These are phyloP conservation scores for Gallirallus australis DNA, from an alignment of 2,797 vertebrate species.

Conservation along the genomic window DNA sequence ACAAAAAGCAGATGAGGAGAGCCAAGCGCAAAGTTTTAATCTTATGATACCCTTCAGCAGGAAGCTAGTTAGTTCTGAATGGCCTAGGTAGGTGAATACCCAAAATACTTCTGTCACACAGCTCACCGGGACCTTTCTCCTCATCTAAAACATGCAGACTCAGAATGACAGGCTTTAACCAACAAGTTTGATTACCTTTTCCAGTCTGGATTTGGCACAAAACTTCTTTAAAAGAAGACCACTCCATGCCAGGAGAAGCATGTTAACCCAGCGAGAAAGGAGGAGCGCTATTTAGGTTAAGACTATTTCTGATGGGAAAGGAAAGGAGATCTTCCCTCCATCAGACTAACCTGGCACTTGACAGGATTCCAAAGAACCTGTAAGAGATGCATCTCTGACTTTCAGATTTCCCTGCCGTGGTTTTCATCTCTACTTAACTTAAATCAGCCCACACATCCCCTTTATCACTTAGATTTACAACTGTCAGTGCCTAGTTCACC, in stretches of 20 bases:
- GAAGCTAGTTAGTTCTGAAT: background rate
- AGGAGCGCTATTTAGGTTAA: background rate
- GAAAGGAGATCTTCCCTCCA: background rate
- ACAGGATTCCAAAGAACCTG: background rate
- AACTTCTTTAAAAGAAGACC: background rate
- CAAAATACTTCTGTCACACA: background rate
- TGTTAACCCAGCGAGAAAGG: background rate
- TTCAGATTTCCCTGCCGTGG: background rate
- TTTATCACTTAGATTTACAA: constrained; percentile 19
- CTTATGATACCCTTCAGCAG: background rate
- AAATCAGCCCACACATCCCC: background rate
- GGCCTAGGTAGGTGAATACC: background rate
- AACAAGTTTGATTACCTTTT: background rate
- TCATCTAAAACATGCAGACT: background rate
- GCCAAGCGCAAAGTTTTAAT: background rate
- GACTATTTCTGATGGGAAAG: background rate
- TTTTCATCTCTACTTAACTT: background rate
- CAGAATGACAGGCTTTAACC: background rate
- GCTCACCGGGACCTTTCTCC: background rate
- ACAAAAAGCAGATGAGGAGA: background rate
- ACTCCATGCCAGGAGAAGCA: background rate
- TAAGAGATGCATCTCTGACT: background rate
- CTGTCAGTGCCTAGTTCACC: background rate
- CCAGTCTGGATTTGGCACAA: background rate
- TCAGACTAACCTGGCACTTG: background rate